A percentile compares a stretch with the other conserved stretches of the same genome.
These are phyloP conservation scores for Gymnothorax javanicus DNA, from an alignment of 2,797 vertebrate genomes.

Conservation along the genomic window DNA sequence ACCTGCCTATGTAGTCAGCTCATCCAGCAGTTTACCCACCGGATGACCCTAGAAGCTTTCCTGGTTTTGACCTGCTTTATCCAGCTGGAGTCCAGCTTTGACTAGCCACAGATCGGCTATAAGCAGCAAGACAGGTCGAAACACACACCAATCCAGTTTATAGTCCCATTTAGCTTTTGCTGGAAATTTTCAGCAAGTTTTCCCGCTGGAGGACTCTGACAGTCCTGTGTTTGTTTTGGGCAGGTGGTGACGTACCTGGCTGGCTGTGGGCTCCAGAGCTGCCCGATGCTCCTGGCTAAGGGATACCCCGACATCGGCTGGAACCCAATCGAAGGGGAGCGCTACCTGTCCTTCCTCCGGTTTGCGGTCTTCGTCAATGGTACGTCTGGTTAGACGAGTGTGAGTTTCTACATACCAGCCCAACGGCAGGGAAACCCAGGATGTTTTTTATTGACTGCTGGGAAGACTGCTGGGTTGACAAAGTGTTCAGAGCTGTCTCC, in stretches of 20 bases:
- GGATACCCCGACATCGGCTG: conserved; percentile 96
- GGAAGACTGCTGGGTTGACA: neutral
- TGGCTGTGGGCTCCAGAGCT: conserved; percentile 95
- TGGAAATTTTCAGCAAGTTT: no score
- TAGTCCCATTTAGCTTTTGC: no score
- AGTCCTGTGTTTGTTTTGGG: conserved; percentile 15
- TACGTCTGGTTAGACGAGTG: conserved; percentile 59
- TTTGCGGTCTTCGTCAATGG: conserved; percentile 98
- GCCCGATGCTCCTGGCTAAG: conserved; percentile 89
- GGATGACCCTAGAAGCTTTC: no score
- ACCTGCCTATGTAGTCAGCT: no score
- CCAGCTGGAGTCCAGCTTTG: no score
- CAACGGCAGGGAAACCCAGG: neutral
- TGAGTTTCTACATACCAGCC: neutral
- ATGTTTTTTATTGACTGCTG: neutral
- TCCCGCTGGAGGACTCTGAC: neutral
- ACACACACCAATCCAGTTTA: no score
- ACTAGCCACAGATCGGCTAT: no score
- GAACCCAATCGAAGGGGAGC: conserved; percentile 99
- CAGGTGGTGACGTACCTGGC: conserved; percentile 97
- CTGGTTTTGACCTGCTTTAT: no score
- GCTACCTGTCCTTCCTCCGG: conserved; percentile 93
- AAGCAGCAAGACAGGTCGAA: no score
- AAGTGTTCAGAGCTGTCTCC: neutral
- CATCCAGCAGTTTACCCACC: no score